Evolutionary conservation across 2,888 invertebrate genomes (phyloP), one percentile per base, ranked within the genome.

Genomic region (Cerastis rubricosa): DNA sequence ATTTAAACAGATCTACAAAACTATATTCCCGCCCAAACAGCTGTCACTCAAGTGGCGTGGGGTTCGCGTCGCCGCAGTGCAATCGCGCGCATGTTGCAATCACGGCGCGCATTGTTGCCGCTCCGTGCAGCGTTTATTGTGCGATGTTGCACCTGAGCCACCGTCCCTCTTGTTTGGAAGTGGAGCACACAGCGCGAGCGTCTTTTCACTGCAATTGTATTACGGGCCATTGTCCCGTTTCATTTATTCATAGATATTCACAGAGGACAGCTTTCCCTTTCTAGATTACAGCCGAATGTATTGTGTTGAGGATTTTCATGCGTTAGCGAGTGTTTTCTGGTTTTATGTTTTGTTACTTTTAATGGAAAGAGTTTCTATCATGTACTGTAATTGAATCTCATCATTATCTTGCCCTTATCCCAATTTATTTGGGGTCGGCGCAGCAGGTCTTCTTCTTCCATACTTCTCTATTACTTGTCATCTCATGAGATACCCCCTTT

Each of bases 181-280:
- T 96, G 86, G 95, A 94, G 93, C 96, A 95, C 94, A 94, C 93
- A 86, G 91, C 92, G 90, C 91, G 87, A 81, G 90, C 92, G 94
- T 95, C 96, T 96, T 96, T 96, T 95, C 95, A 94, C 88, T 92
- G 92, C 95, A 95, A 96, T 96, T 96, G 96, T 95, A 91, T 95
- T 94, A 94, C 92, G 89, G 84, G 81, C 92, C 89, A 96, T 96
- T 96, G 96, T 96, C 93, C 91, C 89, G 91, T 94, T 94, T 94
- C 95, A 95, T 96, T 96, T 95, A 93, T 93, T 93, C 91, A 89
- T 85, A 86, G 85, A 90, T 90, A 88, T 91, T 90, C 91, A 91
- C 88, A 90, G 87, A 89, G 90, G 92, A 92, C 91, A 91, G 92
- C 90, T 93, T 93, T 94, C 91, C 87, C 92, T 93, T 94, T 92